Base-by-base conservation (phyloP, 2,888 invertebrate species). In the Drosophila kokeensis region DNA sequence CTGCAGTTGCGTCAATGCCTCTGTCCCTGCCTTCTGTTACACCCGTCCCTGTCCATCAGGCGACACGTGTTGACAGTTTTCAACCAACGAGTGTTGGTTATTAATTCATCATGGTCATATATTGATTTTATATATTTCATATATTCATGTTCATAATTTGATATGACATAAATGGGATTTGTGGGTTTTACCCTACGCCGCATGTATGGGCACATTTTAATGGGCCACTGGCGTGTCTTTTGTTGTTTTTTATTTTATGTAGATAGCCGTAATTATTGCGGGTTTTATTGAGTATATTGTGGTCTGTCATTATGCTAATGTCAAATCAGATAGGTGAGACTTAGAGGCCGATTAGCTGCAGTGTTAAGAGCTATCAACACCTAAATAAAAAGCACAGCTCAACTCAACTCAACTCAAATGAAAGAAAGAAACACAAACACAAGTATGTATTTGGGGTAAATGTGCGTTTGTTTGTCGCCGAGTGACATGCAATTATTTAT, bases 401-500 rank as follows among this genome's bases (percentile, higher is more conserved):
- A 27, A 57, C 30, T 42, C 40, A 42, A 57, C 40, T 42, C 40
- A 42, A 29, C 11, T 3, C 15, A 60, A 64, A 42, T 38, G 45
- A 32, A 50, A 69, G 29, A 50, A 49, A 42, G 40, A 34, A 45
- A 70, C 42, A 29, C 42, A 67, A 58, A 64, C 36, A 24, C 21
- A 13, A 48, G 10, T 29, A 15, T 45, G 36, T 67, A 18, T 38
- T 2, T 45, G 24, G 15, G 45, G 69, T 63, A 68, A 71, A 64
- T 73, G 66, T 61, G 68, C 61, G 48, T 45, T 66, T 64, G 54
- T 48, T 60, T 66, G 53, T 48, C 80, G 64, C 55, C 78, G 71
- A 81, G 81, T 83, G 86, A 86, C 81, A 75, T 83, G 81, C 83
- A 83, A 83, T 86, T 83, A 83, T 83, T 83, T 86, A 86, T 79